These are phyloP conservation scores for Andrena dorsata DNA, from an alignment of 2,888 invertebrate species.

Conservation along the genomic window DNA sequence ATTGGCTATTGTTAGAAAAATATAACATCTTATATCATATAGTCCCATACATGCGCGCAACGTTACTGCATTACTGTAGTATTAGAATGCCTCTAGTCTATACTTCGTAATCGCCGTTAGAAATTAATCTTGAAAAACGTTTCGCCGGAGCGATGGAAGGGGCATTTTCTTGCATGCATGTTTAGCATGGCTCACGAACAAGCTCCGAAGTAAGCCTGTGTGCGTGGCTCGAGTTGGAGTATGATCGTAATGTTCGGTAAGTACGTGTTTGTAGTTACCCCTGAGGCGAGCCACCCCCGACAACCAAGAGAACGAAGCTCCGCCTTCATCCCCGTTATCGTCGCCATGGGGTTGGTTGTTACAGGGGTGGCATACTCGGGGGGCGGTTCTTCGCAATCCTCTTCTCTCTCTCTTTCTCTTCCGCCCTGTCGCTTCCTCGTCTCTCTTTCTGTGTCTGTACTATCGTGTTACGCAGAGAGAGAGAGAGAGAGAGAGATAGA, in stretches of 20 bases:
- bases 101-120: neutral
- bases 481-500: neutral
- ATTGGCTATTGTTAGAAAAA: too few species aligned
- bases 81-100: neutral
- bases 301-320: slow-evolving; percentile 69
- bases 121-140: slow-evolving; percentile 29
- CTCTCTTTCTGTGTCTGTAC: neutral
- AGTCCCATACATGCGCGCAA: too few species aligned
- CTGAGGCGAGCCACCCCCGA: slow-evolving; percentile 82
- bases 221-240: slow-evolving; percentile 62
- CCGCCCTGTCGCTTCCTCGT: slow-evolving; percentile 26
- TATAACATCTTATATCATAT: too few species aligned
- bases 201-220: slow-evolving; percentile 1
- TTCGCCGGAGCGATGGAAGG: neutral
- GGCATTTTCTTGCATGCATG: slow-evolving; percentile 12
- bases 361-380: slow-evolving; percentile 77
- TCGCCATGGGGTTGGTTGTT: slow-evolving; percentile 76
- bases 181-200: slow-evolving; percentile 22
- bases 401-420: slow-evolving; percentile 30
- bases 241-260: slow-evolving; percentile 83
- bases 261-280: slow-evolving; percentile 85
- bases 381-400: slow-evolving; percentile 78
- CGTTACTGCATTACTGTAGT: neutral
- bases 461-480: slow-evolving; percentile 9
- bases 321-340: slow-evolving; percentile 76